Conservation (phyloP, 2,113 vertebrate species). For the Ondatra zibethicus region DNA sequence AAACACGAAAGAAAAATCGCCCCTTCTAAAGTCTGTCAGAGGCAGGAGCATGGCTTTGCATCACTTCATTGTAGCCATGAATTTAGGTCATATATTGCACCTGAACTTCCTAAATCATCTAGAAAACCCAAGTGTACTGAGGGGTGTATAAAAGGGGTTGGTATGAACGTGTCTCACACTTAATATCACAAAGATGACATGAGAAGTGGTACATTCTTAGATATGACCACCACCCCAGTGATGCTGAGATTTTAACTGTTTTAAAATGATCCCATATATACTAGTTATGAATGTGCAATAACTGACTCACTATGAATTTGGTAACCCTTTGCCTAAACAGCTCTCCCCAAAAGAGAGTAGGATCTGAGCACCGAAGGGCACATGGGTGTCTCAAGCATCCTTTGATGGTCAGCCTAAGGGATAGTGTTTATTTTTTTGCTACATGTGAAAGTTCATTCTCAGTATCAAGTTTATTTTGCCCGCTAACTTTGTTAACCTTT, state of each 20-base stretch:
- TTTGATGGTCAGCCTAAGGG: slow-evolving; percentile 84
- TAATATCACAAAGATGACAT: slow-evolving; percentile 14
- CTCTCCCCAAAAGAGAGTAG: slow-evolving; percentile 84
- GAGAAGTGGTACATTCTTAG: slow-evolving; percentile 24
- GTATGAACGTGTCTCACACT: neutral
- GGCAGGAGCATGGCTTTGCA: slow-evolving; percentile 40
- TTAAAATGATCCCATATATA: slow-evolving; percentile 49
- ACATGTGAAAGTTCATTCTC: slow-evolving; percentile 90
- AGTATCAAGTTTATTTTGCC: slow-evolving; percentile 92
- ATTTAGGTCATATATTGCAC: slow-evolving; percentile 13
- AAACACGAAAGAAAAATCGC: too few relatives aligned
- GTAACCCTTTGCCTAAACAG: slow-evolving; percentile 83
- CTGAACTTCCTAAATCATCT: slow-evolving; percentile 41
- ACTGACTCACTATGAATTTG: slow-evolving; percentile 78
- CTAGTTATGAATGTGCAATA: slow-evolving; percentile 64
- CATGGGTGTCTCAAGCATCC: slow-evolving; percentile 87
- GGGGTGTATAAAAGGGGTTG: neutral
- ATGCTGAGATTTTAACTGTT: neutral
- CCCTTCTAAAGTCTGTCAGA: slow-evolving; percentile 49
- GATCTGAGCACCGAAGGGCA: slow-evolving; percentile 85
- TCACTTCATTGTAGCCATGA: slow-evolving; percentile 17
- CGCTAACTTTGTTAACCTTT: slow-evolving; percentile 92
- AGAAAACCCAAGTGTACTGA: slow-evolving; percentile 27
- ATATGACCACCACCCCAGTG: neutral
- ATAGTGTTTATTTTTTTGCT: slow-evolving; percentile 89